Evolutionary conservation across 2,113 vertebrate species (phyloP).

Genomic region (Esox niger): DNA sequence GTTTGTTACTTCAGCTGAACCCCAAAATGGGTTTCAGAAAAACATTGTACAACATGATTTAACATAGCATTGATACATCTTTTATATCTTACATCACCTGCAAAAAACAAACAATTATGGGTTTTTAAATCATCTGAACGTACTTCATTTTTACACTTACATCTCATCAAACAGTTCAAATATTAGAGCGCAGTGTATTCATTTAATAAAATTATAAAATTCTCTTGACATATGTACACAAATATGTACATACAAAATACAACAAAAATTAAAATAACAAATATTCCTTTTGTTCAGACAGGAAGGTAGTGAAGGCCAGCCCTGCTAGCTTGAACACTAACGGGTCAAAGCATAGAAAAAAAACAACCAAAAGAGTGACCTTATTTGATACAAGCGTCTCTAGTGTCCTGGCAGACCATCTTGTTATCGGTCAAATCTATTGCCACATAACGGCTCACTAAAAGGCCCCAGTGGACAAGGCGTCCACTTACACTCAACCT

Average conservation of each 20-base stretch:
- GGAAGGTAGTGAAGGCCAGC: conserved; percentile 48
- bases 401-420: conserved; percentile 18
- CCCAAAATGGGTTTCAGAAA: conserved; percentile 10
- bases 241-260: conserved; percentile 55
- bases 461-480: conserved; percentile 5
- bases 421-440: conserved; percentile 20
- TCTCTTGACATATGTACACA: conserved; percentile 63
- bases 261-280: conserved; percentile 34
- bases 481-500: no score
- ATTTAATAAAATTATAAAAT: conserved; percentile 72
- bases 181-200: conserved; percentile 54
- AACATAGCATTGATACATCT: conserved; percentile 12
- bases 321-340: conserved; percentile 55
- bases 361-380: conserved; percentile 3
- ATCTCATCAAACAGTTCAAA: conserved; percentile 49
- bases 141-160: conserved; percentile 62
- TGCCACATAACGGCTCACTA: conserved; percentile 17
- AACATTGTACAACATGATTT: conserved; percentile 11
- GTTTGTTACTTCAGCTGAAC: no score
- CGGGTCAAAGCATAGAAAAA: background rate
- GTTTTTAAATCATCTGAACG: conserved; percentile 47
- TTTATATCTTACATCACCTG: conserved; percentile 61
- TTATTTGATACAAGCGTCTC: conserved; percentile 13
- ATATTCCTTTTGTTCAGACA: conserved; percentile 30
- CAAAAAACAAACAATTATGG: conserved; percentile 42